Base-by-base conservation (phyloP, 1,140 invertebrate genomes). In the Drosophila persimilis region DNA sequence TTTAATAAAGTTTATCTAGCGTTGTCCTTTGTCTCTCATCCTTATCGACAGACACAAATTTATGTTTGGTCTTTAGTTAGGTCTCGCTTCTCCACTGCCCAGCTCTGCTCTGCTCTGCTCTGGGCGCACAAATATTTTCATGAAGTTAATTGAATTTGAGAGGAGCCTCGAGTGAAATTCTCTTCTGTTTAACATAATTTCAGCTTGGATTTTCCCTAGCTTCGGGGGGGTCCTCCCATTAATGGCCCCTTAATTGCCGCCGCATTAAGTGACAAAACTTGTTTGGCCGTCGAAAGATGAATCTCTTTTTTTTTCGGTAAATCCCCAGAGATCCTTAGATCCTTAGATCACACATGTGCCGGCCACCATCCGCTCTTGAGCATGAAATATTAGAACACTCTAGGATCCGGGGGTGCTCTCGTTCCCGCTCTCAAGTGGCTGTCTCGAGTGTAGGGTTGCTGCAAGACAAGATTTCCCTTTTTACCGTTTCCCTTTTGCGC, bases 81-180 rank as follows among this genome's bases (percentile, higher is more conserved):
- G 31, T 31, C 9, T 31, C 31, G 31, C 31, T 26, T 47, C 46
- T 29, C 35, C 44, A 71, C 57, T 65, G 3, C 24, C 3, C 29
- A 6, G 0, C 29, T 31, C 29, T 45, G 13, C 52, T 65, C 35
- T 44, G 15, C 56, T 59, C 70, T 44, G 62, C 80, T 83, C 58
- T 81, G 81, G 77, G 81, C 81, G 81, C 69, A 59, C 83, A 90
- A 90, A 90, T 90, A 84, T 88, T 88, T 88, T 90, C 72, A 80
- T 90, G 79, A 77, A 90, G 73, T 88, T 90, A 90, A 90, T 90
- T 90, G 83, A 90, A 90, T 90, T 90, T 76, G 75, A 79, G 75
- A 61, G 70, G 54, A 85, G 81, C 74, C 66, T 81, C 76, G 74
- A 77, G 72, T 69, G 65, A 67, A 81, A 83, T 79, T 86, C 67